Conservation (phyloP, 2,113 vertebrate species). For the Psephotus haematonotus region DNA sequence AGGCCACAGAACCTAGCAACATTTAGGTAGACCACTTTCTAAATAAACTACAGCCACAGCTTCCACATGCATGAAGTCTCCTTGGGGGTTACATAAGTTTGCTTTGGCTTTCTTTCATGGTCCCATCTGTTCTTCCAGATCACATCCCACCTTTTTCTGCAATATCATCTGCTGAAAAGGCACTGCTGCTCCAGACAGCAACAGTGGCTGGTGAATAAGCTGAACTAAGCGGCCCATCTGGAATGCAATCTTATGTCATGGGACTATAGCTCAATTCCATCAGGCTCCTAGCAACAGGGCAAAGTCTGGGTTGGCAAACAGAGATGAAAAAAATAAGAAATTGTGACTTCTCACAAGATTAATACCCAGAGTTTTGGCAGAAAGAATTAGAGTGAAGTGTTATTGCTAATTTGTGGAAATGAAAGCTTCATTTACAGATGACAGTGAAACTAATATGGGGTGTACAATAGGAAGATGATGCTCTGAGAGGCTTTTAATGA, state of each 20-base stretch:
- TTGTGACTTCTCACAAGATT: not conserved
- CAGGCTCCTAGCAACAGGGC: not conserved
- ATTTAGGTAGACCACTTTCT: fast-evolving
- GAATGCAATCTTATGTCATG: not conserved
- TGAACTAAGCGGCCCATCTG: not conserved
- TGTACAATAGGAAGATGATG: not conserved
- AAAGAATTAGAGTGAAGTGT: not conserved
- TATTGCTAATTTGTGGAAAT: not conserved
- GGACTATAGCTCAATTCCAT: not conserved
- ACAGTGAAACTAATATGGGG: not conserved
- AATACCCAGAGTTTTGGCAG: not conserved
- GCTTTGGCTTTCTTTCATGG: not conserved
- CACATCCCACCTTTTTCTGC: not conserved
- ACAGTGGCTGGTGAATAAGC: not conserved
- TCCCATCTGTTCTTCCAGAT: not conserved
- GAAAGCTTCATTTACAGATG: not conserved
- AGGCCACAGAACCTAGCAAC: not conserved
- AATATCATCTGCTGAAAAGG: not conserved
- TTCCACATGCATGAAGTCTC: not conserved
- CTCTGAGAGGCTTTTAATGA: not conserved
- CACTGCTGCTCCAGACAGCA: not conserved
- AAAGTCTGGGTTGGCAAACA: not conserved
- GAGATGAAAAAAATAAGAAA: not conserved
- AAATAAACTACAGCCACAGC: not conserved
- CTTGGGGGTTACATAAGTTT: not conserved